Evolutionary conservation across 2,888 invertebrate genomes (phyloP).

Genomic region (Malthinus flaveolus): DNA sequence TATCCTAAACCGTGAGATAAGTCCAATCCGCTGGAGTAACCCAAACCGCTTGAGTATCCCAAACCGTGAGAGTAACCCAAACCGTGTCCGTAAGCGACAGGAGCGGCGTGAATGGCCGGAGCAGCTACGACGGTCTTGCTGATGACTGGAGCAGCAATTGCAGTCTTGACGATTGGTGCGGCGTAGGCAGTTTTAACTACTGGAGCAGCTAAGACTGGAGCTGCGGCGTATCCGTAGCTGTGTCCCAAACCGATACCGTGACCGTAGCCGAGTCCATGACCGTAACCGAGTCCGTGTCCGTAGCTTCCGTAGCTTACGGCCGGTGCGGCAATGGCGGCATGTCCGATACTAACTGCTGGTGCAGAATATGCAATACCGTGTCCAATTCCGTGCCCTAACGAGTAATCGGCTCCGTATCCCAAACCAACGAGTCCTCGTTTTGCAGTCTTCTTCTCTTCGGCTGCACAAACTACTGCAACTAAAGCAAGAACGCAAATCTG

Average conservation of each 20-base stretch:
- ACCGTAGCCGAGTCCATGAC: slow-evolving; percentile 11
- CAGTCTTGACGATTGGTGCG: slow-evolving; percentile 25
- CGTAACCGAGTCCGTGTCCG: slow-evolving; percentile 22
- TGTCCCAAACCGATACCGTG: slow-evolving; percentile 18
- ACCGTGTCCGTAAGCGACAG: slow-evolving; percentile 25
- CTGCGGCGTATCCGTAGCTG: slow-evolving; percentile 23
- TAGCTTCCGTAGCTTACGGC: slow-evolving; percentile 25
- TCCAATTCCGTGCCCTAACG: not conserved
- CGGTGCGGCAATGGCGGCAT: slow-evolving; percentile 24
- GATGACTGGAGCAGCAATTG: slow-evolving; percentile 26
- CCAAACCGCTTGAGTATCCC: slow-evolving; percentile 12
- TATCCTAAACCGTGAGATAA: slow-evolving; percentile 15
- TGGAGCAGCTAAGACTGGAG: slow-evolving; percentile 10
- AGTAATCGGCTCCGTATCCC: slow-evolving; percentile 32
- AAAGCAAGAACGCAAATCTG: slow-evolving; percentile 28
- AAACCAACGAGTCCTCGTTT: slow-evolving; percentile 37
- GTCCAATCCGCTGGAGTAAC: slow-evolving; percentile 16
- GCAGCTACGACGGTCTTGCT: slow-evolving; percentile 20
- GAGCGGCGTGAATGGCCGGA: slow-evolving; percentile 21
- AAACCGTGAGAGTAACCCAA: slow-evolving; percentile 25
- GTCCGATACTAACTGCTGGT: slow-evolving; percentile 12
- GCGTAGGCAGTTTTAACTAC: slow-evolving; percentile 15
- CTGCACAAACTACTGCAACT: slow-evolving; percentile 27
- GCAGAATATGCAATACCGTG: slow-evolving; percentile 5
- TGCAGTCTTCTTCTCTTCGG: slow-evolving; percentile 36